These are phyloP conservation scores for Drosophila funebris DNA, from an alignment of 1,140 invertebrate genomes.

Conservation along the genomic window DNA sequence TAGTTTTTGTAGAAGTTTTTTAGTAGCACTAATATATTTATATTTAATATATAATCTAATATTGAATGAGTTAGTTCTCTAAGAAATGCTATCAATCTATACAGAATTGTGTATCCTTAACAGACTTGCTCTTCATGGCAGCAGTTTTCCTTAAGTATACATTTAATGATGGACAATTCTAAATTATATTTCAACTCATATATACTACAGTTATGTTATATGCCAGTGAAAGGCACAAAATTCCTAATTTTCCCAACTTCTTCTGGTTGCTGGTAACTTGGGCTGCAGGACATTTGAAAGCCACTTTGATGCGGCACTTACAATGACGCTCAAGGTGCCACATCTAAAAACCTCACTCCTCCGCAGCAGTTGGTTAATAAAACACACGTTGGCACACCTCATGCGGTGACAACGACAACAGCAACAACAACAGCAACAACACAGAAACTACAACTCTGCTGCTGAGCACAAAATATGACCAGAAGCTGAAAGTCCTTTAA, in stretches of 20 bases:
- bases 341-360: slow-evolving; percentile 62
- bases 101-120: no score
- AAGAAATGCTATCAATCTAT: no score
- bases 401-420: slow-evolving; percentile 70
- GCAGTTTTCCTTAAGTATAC: no score
- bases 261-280: background rate
- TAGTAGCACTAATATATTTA: no score
- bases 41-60: no score
- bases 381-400: slow-evolving; percentile 73
- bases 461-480: slow-evolving; percentile 71
- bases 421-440: slow-evolving; percentile 2
- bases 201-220: no score
- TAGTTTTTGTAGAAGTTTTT: no score
- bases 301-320: slow-evolving; percentile 47
- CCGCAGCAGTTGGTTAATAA: slow-evolving; percentile 22
- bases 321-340: slow-evolving; percentile 34
- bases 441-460: background rate
- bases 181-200: no score
- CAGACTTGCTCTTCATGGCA: no score
- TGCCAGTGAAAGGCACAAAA: background rate
- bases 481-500: slow-evolving; percentile 71
- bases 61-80: no score
- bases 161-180: no score
- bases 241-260: background rate
- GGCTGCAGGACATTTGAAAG: slow-evolving; percentile 14